Conservation (phyloP, 1,140 invertebrate species). For the Halictus rubicundus region DNA sequence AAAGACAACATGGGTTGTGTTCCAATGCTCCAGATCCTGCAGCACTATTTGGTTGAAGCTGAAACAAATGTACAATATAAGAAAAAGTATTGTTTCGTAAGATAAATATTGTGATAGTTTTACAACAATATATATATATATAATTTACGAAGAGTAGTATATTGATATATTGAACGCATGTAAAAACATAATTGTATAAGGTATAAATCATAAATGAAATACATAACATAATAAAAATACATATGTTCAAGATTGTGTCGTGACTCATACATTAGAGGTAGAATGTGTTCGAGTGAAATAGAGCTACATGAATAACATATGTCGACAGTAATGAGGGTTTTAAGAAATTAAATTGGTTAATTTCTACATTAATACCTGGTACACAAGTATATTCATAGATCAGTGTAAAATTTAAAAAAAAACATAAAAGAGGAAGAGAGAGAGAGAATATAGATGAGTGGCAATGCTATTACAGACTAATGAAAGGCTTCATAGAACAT, state of each 20-base stretch:
- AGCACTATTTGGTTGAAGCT: conserved; percentile 95
- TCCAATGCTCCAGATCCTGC: conserved; percentile 97
- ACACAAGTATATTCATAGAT: conserved; percentile 13
- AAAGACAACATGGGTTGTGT: conserved; percentile 96
- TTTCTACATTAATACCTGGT: neutral
- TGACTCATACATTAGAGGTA: neutral
- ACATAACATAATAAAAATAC: conserved; percentile 36
- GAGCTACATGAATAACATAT: neutral
- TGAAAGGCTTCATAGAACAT: conserved; percentile 64
- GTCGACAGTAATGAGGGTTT: too few relatives aligned
- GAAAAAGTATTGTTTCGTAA: neutral
- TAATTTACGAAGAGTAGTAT: too few relatives aligned
- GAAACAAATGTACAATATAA: conserved; percentile 64
- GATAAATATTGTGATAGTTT: neutral
- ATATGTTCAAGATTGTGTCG: neutral
- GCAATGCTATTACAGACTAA: conserved; percentile 41
- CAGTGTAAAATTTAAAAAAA: conserved; percentile 2
- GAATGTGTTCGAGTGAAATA: neutral
- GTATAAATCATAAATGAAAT: conserved; percentile 29
- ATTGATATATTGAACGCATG: conserved; percentile 3
- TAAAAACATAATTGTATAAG: conserved; percentile 34
- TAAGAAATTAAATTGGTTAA: neutral
- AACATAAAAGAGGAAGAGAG: neutral
- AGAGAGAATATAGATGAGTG: conserved; percentile 46
- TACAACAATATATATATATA: too few relatives aligned